phyloP scores from a whole-genome alignment of 2,888 invertebrate genomes.

The Nysson spinosus region DNA sequence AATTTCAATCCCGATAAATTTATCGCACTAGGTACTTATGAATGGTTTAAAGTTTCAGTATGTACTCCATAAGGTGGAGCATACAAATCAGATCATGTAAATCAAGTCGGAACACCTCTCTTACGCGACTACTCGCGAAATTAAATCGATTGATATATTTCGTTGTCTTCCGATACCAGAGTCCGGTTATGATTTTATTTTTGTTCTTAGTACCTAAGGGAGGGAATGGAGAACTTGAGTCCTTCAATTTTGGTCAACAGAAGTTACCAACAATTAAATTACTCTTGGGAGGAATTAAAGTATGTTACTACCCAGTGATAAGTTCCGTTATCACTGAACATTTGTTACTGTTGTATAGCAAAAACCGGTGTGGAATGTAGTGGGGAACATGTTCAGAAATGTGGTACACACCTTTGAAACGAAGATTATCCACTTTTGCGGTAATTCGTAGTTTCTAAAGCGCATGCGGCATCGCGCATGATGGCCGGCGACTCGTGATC shows the following conservation, averaged over 20 bases:
- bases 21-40: too few species aligned
- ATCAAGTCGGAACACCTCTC: too few species aligned
- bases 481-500: conserved; percentile 62
- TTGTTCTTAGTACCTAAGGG: conserved; percentile 38
- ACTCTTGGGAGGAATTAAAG: too few species aligned
- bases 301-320: not conserved
- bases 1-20: too few species aligned
- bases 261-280: conserved; percentile 59
- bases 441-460: conserved; percentile 62
- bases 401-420: conserved; percentile 38
- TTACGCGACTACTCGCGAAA: too few species aligned
- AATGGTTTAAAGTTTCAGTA: too few species aligned
- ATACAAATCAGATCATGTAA: too few species aligned
- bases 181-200: conserved; percentile 22
- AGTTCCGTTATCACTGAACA: not conserved
- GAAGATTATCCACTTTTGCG: conserved; percentile 66
- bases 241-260: conserved; percentile 57
- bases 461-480: conserved; percentile 63
- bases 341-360: too few species aligned
- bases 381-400: not conserved
- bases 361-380: not conserved
- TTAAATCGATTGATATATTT: too few species aligned
- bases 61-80: too few species aligned
- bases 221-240: conserved; percentile 47
- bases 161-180: not conserved